Conservation (phyloP, 37 sponge, comb jelly and placozoan species). For the Oopsacas minuta region DNA sequence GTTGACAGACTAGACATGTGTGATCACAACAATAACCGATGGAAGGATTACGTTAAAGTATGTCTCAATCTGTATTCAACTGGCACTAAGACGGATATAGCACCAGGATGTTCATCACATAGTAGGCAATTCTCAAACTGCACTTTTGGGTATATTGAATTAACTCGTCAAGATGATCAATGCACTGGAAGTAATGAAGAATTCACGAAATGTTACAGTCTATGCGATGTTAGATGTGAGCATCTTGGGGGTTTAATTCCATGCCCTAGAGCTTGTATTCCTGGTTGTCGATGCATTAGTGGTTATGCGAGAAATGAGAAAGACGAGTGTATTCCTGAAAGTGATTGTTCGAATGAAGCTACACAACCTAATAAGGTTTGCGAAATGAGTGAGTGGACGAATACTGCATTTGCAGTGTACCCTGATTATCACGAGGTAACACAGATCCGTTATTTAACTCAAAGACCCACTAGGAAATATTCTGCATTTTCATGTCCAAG, state of each 20-base stretch:
- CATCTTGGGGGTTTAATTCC: background rate
- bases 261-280: background rate
- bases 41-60: slow-evolving; percentile 26
- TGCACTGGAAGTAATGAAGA: background rate
- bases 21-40: background rate
- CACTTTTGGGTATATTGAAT: slow-evolving; percentile 40
- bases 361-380: background rate
- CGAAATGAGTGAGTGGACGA: background rate
- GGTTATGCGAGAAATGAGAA: background rate
- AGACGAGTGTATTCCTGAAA: background rate
- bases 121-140: slow-evolving; percentile 24
- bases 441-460: background rate
- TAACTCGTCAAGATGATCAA: background rate
- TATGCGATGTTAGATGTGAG: background rate
- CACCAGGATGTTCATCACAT: slow-evolving; percentile 20
- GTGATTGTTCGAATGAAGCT: background rate
- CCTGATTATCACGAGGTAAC: background rate
- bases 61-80: slow-evolving; percentile 39
- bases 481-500: background rate
- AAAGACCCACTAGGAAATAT: background rate
- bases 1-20: slow-evolving; percentile 32
- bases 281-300: background rate
- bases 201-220: background rate
- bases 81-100: slow-evolving; percentile 22
- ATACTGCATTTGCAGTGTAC: background rate